Conservation (phyloP, 2,113 vertebrate species). For the Lophura nycthemera region DNA sequence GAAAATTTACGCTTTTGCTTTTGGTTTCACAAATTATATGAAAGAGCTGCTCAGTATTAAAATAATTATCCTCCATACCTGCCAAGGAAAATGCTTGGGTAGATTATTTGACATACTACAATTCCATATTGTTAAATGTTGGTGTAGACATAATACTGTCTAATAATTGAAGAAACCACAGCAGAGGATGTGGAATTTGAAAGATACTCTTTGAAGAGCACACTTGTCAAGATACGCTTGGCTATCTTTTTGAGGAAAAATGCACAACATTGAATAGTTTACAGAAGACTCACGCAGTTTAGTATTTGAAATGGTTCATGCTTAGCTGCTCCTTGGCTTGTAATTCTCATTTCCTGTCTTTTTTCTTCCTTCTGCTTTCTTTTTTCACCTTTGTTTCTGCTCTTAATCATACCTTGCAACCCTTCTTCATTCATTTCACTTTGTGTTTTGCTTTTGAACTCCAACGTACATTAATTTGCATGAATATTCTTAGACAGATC, state of each 20-base stretch:
- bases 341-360: not conserved
- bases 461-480: fast-evolving
- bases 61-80: not conserved
- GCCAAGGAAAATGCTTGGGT: not conserved
- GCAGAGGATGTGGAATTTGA: not conserved
- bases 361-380: not conserved
- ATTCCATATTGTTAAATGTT: not conserved
- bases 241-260: not conserved
- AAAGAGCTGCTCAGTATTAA: not conserved
- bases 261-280: fast-evolving
- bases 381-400: not conserved
- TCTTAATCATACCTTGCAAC: not conserved
- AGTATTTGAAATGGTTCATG: not conserved
- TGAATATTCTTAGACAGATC: not conserved
- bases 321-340: not conserved
- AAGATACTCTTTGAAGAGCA: not conserved
- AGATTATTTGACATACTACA: not conserved
- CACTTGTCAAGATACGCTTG: not conserved
- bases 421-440: not conserved
- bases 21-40: not conserved
- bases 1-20: not conserved
- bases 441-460: not conserved
- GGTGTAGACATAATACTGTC: not conserved
- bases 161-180: not conserved
- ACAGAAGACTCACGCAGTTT: fast-evolving